Evolutionary conservation across 2,797 vertebrate genomes (phyloP).

Genomic region (Ataeniobius toweri): DNA sequence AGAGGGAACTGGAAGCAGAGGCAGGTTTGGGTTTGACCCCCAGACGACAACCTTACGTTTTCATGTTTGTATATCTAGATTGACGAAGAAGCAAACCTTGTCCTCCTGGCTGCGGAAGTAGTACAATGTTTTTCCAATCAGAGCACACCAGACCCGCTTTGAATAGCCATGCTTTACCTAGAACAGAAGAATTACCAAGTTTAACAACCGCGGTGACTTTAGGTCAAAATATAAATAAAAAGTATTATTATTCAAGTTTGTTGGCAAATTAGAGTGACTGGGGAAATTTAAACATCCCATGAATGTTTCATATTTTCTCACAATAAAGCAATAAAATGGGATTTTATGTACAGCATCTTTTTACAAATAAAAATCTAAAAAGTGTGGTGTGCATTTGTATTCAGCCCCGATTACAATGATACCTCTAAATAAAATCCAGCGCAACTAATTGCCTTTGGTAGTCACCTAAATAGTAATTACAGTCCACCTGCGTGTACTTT

Average conservation of each 20-base stretch:
- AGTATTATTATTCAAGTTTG: neutral
- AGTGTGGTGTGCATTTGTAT: too few species aligned
- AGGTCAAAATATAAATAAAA: neutral
- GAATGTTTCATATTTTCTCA: neutral
- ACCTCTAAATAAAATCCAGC: too few species aligned
- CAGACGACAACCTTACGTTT: neutral
- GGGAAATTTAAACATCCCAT: neutral
- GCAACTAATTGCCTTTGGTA: too few species aligned
- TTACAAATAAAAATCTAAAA: too few species aligned
- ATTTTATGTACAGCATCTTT: too few species aligned
- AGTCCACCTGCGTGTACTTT: too few species aligned
- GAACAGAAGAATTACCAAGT: neutral
- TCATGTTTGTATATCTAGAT: neutral
- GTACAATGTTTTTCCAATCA: slow-evolving; percentile 91
- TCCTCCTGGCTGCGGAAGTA: slow-evolving; percentile 97
- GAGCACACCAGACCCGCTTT: slow-evolving; percentile 93
- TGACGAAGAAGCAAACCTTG: slow-evolving; percentile 82
- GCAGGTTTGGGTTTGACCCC: neutral
- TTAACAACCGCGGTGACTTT: neutral
- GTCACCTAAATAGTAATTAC: too few species aligned
- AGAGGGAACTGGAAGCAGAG: slow-evolving; percentile 89
- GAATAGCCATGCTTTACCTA: slow-evolving; percentile 97
- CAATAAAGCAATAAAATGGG: neutral
- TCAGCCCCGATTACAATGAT: too few species aligned
- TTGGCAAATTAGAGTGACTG: neutral